Evolutionary conservation across 2,797 vertebrate genomes (phyloP), one percentile per base, ranked within the genome.

Genomic region (Echeneis naucrates): DNA sequence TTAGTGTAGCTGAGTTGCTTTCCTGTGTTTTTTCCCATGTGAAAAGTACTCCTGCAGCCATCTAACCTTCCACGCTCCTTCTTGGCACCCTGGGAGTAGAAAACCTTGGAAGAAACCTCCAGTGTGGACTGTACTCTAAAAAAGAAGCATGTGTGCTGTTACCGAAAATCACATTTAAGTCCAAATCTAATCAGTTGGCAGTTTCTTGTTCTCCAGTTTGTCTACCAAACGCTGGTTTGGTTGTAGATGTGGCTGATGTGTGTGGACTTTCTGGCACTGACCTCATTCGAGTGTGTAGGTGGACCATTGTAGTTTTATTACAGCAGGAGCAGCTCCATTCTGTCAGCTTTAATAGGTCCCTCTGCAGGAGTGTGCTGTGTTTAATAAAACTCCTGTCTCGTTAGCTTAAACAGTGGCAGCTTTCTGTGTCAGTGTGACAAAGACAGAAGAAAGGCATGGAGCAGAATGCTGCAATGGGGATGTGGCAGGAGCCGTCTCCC

Each of bases 101-200:
- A 77, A 73, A 53, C 71, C 72, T 57, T 58, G 76, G 65, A 51
- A 73, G 75, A 76, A 55, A 56, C 65, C 47, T 69, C 67, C 78
- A 78, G 77, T 73, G 38, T 58, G 82, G 78, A 83, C 82, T 77
- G 58, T 55, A 33, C 35, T 71, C 78, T 70, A 86, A 92, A 92
- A 90, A 81, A 87, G 84, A 92, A 90, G 85, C 91, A 89, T 89
- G 90, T 91, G 90, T 84, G 68, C 81, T 45, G 53, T 85, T 88
- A 89, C 83, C 87, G 78, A 55, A 87, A 91, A 90, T 89, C 85
- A 75, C 85, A 91, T 91, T 89, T 89, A 58, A 32, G 63, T 78
- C 75, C 33, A 88, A 90, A 92, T 93, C 84, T 50, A 93, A 92
- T 91, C 86, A 87, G 77, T 83, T 81, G 53, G 74, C 68, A 44